phyloP scores from a whole-genome alignment of 2,113 vertebrate species.

The Arothron firmamentum region DNA sequence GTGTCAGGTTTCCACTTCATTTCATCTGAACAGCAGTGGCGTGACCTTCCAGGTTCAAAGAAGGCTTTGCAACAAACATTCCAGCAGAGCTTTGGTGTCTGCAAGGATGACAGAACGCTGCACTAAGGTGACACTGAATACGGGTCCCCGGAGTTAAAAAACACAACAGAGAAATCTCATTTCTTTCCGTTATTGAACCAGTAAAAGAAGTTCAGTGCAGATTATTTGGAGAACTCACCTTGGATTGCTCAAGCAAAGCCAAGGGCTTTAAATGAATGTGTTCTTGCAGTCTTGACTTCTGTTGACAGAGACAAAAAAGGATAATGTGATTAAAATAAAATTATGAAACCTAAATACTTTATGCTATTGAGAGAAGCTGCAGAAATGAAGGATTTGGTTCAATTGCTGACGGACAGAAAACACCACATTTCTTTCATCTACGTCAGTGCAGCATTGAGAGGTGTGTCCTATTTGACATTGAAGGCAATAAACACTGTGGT shows the following conservation, averaged over 20 bases:
- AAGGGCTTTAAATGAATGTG: constrained; percentile 49
- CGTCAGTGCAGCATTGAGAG: constrained; percentile 1
- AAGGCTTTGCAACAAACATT: constrained; percentile 54
- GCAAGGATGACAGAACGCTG: constrained; percentile 14
- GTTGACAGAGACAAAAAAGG: constrained; percentile 29
- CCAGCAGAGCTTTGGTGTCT: constrained; percentile 34
- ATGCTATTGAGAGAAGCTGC: too few species aligned
- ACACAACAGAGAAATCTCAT: constrained; percentile 1
- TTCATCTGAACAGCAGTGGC: constrained; percentile 34
- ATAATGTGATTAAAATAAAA: background rate
- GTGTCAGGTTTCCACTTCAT: constrained; percentile 64
- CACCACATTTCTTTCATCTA: background rate
- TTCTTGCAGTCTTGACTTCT: constrained; percentile 61
- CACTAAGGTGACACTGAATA: constrained; percentile 29
- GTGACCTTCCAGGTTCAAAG: constrained; percentile 56
- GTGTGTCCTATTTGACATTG: background rate
- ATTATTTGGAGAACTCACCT: constrained; percentile 50
- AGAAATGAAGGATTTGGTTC: too few species aligned
- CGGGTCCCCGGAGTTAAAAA: constrained; percentile 10
- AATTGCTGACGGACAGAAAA: too few species aligned
- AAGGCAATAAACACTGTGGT: background rate
- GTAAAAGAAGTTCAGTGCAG: constrained; percentile 3
- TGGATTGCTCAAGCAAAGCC: constrained; percentile 68
- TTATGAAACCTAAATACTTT: background rate
- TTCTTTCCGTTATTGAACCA: constrained; percentile 7